Conservation (phyloP, 2,113 vertebrate species). For the Speoplatyrhinus poulsoni region DNA sequence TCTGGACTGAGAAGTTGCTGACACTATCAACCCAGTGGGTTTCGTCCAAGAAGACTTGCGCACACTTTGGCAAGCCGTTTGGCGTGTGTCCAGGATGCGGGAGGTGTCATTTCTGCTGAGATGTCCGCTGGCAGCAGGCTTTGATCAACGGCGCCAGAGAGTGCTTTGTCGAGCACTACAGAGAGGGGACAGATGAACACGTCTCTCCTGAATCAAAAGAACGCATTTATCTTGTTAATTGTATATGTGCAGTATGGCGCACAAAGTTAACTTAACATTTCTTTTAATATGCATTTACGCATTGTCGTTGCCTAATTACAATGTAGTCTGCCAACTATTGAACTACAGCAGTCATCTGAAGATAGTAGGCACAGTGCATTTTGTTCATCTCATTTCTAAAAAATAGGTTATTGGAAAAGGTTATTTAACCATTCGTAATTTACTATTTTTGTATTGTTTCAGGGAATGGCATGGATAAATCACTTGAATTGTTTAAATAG, state of each 20-base stretch:
- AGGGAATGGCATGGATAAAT: conserved; percentile 22
- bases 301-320: no score
- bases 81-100: conserved; percentile 47
- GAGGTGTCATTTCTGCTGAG: conserved; percentile 54
- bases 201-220: conserved; percentile 24
- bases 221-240: conserved; percentile 16
- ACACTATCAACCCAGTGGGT: conserved; percentile 40
- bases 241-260: not conserved
- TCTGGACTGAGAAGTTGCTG: conserved; percentile 61
- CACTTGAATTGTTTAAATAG: conserved; percentile 6
- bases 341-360: no score
- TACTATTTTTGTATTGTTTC: not conserved
- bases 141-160: conserved; percentile 58
- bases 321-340: no score
- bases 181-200: conserved; percentile 55
- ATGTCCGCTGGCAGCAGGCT: conserved; percentile 47
- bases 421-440: no score
- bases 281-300: no score
- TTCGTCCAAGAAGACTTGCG: conserved; percentile 36
- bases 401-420: no score
- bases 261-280: not conserved
- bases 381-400: no score
- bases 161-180: conserved; percentile 40
- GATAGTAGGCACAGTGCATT: no score
- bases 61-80: conserved; percentile 44